Conservation (phyloP, 1,140 invertebrate species). For the Marisa cornuarietis region DNA sequence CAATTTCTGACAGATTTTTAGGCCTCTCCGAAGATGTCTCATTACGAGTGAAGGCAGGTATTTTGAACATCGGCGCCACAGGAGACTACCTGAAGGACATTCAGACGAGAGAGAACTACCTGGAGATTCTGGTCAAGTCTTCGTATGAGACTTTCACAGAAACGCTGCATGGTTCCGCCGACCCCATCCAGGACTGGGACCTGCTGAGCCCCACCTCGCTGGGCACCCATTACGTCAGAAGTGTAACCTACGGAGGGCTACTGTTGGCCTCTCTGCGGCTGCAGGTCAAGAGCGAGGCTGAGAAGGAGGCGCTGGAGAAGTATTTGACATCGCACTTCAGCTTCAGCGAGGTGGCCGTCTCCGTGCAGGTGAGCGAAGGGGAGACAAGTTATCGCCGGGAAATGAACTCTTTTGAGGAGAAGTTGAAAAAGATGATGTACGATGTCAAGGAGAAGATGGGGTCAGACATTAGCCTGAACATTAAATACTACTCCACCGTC, state of each 20-base stretch:
- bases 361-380: neutral
- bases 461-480: conserved; percentile 4
- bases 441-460: conserved; percentile 14
- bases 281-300: neutral
- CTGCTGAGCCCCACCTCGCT: conserved; percentile 16
- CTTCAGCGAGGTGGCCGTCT: conserved; percentile 9
- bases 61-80: conserved; percentile 18
- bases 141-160: conserved; percentile 21
- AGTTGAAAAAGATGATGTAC: conserved; percentile 25
- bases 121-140: conserved; percentile 29
- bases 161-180: conserved; percentile 14
- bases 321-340: conserved; percentile 6
- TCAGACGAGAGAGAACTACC: conserved; percentile 28
- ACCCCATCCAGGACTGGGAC: conserved; percentile 26
- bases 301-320: conserved; percentile 15
- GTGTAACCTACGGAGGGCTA: conserved; percentile 15
- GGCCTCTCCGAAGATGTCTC: conserved; percentile 26
- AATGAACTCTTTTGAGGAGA: conserved; percentile 28
- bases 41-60: conserved; percentile 18
- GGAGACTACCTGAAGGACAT: conserved; percentile 27
- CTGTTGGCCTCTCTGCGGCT: conserved; percentile 15
- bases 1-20: conserved; percentile 3
- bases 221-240: conserved; percentile 20
- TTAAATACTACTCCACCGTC: conserved; percentile 31
- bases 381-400: neutral